Evolutionary conservation across 2,888 invertebrate genomes (phyloP), one percentile per base, ranked within the genome.

Genomic region (Lamellibrachia satsuma): DNA sequence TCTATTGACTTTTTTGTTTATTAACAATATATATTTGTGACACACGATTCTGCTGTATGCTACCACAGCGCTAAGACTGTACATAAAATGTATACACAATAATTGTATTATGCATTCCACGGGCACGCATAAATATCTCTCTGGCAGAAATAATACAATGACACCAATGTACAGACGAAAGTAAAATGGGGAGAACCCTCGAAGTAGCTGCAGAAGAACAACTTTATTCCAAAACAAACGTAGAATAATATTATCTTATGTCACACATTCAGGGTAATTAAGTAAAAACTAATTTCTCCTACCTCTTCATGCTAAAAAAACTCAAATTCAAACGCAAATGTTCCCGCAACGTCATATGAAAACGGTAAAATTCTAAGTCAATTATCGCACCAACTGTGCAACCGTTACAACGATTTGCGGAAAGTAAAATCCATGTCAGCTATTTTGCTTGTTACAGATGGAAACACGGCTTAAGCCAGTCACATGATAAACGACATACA

Each of bases 11-110:
- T 9, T 75, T 75, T 75, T 75, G 3, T 75, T 75, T 75, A 75
- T 75, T 75, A 75, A 75, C 75, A 75, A 75, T 75, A 75, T 75
- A 75, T 75, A 75, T 75, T 75, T 75, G 75, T 75, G 75, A 75
- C 75, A 75, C 75, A 75, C 75, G 75, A 75, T 75, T 75, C 75
- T 75, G 75, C 75, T 75, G 75, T n/a, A 75, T 75, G 75, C 75
- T 15, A 75, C 75, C n/a, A 75, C 75, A 75, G 75, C 75, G 75
- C 75, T 75, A 75, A 75, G 75, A 75, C n/a, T 75, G 75, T 75
- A 75, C 22, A 75, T 75, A 75, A n/a, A 75, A 75, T 55, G 7
- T 55, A 55, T 55, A 55, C 55, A 55, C 9, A 22, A 75, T 75
- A 75, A 75, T 22, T 75, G 75, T 3, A 75, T 75, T 75, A 22